Evolutionary conservation across 2,113 vertebrate species (phyloP).

Genomic region (Cyprinodon brontotheroides): DNA sequence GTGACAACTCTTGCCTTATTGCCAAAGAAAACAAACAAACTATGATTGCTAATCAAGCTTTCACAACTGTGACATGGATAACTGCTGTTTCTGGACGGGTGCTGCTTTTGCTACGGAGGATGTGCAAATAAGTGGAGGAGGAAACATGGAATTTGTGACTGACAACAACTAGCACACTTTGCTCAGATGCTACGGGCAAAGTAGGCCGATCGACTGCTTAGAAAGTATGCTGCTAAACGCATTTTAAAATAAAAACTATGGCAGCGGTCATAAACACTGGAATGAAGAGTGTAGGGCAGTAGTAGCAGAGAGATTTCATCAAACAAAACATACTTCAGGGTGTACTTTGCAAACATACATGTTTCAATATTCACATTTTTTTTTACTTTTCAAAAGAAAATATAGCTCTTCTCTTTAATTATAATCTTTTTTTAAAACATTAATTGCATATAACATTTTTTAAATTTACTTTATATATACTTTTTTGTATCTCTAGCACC

Average conservation of each 20-base stretch:
- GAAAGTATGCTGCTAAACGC: conserved; percentile 45
- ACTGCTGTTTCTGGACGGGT: conserved; percentile 55
- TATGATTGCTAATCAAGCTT: conserved; percentile 60
- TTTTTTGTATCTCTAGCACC: conserved; percentile 81
- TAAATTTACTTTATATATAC: conserved; percentile 75
- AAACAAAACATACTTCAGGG: conserved; percentile 78
- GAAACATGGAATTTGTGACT: conserved; percentile 30
- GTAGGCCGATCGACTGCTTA: conserved; percentile 38
- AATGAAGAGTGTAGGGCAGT: conserved; percentile 73
- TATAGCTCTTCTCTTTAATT: conserved; percentile 85
- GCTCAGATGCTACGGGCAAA: conserved; percentile 59
- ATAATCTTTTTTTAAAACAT: conserved; percentile 81
- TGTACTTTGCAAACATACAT: conserved; percentile 82
- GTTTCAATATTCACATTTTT: conserved; percentile 81
- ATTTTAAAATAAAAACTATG: conserved; percentile 51
- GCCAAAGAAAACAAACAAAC: conserved; percentile 69
- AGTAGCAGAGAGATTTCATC: conserved; percentile 79
- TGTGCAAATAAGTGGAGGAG: conserved; percentile 68
- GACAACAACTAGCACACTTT: conserved; percentile 38
- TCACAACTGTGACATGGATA: conserved; percentile 54
- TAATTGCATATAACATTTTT: conserved; percentile 84
- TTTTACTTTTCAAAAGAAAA: conserved; percentile 83
- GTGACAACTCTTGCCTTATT: conserved; percentile 72
- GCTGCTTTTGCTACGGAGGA: conserved; percentile 66
- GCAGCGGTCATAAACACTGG: conserved; percentile 49